Conservation (phyloP, 2,797 vertebrate species). For the Rallus crepitans region DNA sequence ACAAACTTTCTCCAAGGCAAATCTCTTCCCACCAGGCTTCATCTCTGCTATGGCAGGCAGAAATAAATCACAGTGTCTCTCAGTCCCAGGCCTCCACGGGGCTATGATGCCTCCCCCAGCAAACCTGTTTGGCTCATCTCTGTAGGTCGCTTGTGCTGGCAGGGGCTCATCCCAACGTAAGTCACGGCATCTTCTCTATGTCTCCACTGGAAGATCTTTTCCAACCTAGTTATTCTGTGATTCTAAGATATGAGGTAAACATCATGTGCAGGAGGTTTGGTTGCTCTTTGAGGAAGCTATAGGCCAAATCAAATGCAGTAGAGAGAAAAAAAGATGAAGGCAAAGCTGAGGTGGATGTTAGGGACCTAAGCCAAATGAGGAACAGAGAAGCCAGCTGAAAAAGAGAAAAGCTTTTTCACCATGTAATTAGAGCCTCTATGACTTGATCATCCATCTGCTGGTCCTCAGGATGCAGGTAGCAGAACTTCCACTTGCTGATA, state of each 20-base stretch:
- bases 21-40: too few relatives aligned
- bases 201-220: too few relatives aligned
- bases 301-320: not conserved
- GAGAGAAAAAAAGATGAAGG: not conserved
- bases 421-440: not conserved
- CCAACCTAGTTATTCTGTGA: too few relatives aligned
- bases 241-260: not conserved
- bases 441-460: not conserved
- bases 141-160: too few relatives aligned
- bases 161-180: too few relatives aligned
- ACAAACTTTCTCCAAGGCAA: too few relatives aligned
- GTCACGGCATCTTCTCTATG: too few relatives aligned
- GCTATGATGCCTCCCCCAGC: too few relatives aligned
- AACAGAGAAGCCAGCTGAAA: not conserved
- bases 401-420: not conserved
- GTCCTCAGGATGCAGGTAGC: not conserved
- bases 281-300: not conserved
- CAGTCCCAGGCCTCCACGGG: too few relatives aligned
- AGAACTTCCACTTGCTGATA: not conserved
- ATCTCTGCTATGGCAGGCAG: too few relatives aligned
- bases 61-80: too few relatives aligned
- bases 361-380: not conserved
- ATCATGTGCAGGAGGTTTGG: not conserved
- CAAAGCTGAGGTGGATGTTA: not conserved
- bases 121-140: too few relatives aligned